These are phyloP conservation scores for Amblyteles armatorius DNA, from an alignment of 2,888 invertebrate species.

Conservation along the genomic window DNA sequence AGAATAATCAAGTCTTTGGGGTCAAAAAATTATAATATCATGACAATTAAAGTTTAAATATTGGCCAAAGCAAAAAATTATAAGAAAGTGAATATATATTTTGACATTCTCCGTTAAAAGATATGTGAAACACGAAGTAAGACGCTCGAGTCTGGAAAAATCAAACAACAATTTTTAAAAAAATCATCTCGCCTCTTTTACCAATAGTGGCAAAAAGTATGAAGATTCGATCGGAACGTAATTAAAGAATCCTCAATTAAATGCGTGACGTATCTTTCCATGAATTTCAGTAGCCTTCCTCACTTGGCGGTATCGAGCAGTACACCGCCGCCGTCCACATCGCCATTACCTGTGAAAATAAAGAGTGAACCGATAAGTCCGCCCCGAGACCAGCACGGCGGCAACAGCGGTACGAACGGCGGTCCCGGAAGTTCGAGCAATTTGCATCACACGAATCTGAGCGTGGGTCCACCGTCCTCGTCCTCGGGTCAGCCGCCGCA, in stretches of 20 bases:
- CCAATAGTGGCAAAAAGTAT: not conserved
- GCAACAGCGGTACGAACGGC: constrained; percentile 76
- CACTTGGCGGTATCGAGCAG: constrained; percentile 92
- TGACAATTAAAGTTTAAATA: not conserved
- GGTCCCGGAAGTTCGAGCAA: constrained; percentile 85
- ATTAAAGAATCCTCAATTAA: not conserved
- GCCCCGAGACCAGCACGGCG: constrained; percentile 91
- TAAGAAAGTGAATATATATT: too few relatives aligned
- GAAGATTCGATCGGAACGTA: not conserved
- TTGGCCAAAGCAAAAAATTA: too few relatives aligned
- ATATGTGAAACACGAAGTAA: not conserved
- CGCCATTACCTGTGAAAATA: constrained; percentile 94
- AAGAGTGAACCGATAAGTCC: constrained; percentile 98
- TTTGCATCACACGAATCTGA: constrained; percentile 84
- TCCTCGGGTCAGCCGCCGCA: constrained; percentile 79
- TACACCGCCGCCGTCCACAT: constrained; percentile 91
- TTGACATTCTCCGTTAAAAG: too few relatives aligned
- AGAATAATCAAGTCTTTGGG: not conserved
- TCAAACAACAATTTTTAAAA: not conserved
- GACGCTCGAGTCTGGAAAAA: not conserved
- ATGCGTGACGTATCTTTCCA: not conserved
- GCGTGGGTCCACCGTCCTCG: constrained; percentile 81
- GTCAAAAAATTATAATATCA: not conserved
- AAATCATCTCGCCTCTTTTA: not conserved
- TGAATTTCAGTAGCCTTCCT: constrained; percentile 88